These are phyloP conservation scores for Tachycineta bicolor DNA, from an alignment of 2,113 vertebrate genomes.

Conservation along the genomic window DNA sequence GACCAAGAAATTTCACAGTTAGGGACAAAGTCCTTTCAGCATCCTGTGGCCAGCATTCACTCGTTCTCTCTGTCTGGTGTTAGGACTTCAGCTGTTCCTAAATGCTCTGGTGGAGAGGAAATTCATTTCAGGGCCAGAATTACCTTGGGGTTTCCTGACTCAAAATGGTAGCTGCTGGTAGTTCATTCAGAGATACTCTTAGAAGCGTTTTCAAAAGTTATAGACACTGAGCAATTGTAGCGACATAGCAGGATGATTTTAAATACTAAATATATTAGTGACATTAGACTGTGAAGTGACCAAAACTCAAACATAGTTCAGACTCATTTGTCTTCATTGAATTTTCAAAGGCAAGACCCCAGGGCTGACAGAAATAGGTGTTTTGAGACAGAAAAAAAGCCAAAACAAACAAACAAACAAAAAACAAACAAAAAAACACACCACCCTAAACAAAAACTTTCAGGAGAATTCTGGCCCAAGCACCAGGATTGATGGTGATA, in stretches of 20 bases:
- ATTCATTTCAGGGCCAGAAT: neutral
- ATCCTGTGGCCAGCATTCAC: neutral
- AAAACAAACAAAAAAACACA: neutral
- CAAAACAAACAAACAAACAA: no score
- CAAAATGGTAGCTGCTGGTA: neutral
- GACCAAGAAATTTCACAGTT: neutral
- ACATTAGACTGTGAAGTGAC: conserved; percentile 24
- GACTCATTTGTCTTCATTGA: neutral
- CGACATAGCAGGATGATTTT: conserved; percentile 2
- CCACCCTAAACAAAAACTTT: no score
- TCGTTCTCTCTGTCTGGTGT: neutral
- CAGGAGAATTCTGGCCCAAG: neutral
- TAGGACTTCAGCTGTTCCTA: neutral
- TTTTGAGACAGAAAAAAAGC: neutral
- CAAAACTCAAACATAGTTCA: neutral
- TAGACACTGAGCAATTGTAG: neutral
- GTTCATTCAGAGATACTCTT: neutral
- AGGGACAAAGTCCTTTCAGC: neutral
- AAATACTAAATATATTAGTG: neutral
- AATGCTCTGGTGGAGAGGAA: neutral
- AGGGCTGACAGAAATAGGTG: neutral
- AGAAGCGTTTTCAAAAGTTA: conserved; percentile 7
- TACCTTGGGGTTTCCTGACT: neutral
- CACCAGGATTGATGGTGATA: neutral
- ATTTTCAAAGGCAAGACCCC: neutral